These are phyloP conservation scores for Apotomis turbidana DNA, from an alignment of 2,888 invertebrate genomes.

Conservation along the genomic window DNA sequence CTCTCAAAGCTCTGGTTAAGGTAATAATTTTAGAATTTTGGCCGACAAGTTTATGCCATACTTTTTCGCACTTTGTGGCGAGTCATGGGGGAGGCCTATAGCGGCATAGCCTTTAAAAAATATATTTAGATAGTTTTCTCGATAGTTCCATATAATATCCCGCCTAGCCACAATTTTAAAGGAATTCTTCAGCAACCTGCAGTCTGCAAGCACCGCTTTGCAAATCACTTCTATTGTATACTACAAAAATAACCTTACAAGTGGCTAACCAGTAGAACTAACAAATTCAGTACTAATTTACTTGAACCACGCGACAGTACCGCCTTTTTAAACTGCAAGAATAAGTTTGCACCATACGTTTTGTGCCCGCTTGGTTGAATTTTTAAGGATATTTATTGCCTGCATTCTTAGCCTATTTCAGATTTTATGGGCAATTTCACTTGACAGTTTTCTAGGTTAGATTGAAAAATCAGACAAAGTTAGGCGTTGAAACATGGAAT, in stretches of 20 bases:
- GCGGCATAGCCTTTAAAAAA: too few relatives aligned
- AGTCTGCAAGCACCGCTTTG: slow-evolving; percentile 9
- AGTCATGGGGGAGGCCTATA: too few relatives aligned
- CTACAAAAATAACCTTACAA: neutral
- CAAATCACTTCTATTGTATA: slow-evolving; percentile 12
- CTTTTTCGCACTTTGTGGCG: too few relatives aligned
- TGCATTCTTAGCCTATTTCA: slow-evolving; percentile 19
- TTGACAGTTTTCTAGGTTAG: neutral
- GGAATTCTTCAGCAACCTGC: slow-evolving; percentile 7
- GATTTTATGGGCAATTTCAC: slow-evolving; percentile 5
- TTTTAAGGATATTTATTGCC: slow-evolving; percentile 10
- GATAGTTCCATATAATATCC: neutral
- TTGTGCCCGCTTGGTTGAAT: slow-evolving; percentile 4
- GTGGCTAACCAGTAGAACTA: neutral
- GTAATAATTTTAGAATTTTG: too few relatives aligned
- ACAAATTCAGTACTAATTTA: neutral
- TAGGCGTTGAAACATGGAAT: neutral
- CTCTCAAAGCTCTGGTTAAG: too few relatives aligned
- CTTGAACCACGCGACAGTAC: neutral
- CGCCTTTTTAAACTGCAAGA: neutral
- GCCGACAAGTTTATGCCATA: too few relatives aligned
- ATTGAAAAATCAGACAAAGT: slow-evolving; percentile 1
- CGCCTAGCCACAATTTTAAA: neutral
- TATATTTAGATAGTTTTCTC: too few relatives aligned
- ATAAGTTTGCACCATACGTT: slow-evolving; percentile 8